Evolutionary conservation across 2,797 vertebrate species (phyloP).

Genomic region (Hippopotamyrus pictus): DNA sequence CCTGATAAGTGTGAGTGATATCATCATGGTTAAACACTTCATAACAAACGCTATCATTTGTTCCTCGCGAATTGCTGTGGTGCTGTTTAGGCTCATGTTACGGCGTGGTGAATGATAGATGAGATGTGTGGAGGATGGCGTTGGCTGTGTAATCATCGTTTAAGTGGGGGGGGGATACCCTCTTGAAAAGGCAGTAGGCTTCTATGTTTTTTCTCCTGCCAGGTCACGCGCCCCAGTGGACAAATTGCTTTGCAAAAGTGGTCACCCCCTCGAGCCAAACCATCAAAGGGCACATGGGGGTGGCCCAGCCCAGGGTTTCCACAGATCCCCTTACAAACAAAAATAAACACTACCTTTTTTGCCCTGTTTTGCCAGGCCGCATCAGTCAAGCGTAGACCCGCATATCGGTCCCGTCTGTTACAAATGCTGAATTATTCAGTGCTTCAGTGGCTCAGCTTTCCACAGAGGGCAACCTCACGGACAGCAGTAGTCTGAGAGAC

Average conservation of each 20-base stretch:
- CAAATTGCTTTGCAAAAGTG: constrained; percentile 30
- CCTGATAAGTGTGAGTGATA: constrained; percentile 30
- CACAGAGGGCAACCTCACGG: constrained; percentile 50
- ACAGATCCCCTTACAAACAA: constrained; percentile 54
- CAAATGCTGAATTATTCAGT: constrained; percentile 72
- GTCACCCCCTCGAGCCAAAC: constrained; percentile 29
- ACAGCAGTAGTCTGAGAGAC: not conserved
- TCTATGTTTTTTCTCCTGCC: not conserved
- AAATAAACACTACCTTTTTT: constrained; percentile 52
- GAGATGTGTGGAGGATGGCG: constrained; percentile 12
- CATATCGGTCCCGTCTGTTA: constrained; percentile 66
- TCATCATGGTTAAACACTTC: constrained; percentile 34
- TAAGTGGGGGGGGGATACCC: constrained; percentile 34
- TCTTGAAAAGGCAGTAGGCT: constrained; percentile 9
- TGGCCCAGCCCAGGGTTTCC: constrained; percentile 42
- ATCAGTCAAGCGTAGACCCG: constrained; percentile 47
- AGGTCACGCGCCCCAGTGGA: constrained; percentile 36
- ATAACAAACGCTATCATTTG: constrained; percentile 53
- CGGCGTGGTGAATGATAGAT: constrained; percentile 55
- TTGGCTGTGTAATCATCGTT: constrained; percentile 37
- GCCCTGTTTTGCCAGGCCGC: constrained; percentile 54
- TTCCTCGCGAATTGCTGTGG: constrained; percentile 56
- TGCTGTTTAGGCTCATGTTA: constrained; percentile 55
- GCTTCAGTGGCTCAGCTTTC: constrained; percentile 62
- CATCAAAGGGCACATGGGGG: constrained; percentile 35